A percentile compares a stretch with the other conserved stretches of the same genome.
Evolutionary conservation across 2,113 vertebrate genomes (phyloP).

Genomic region (Diadophis punctatus): DNA sequence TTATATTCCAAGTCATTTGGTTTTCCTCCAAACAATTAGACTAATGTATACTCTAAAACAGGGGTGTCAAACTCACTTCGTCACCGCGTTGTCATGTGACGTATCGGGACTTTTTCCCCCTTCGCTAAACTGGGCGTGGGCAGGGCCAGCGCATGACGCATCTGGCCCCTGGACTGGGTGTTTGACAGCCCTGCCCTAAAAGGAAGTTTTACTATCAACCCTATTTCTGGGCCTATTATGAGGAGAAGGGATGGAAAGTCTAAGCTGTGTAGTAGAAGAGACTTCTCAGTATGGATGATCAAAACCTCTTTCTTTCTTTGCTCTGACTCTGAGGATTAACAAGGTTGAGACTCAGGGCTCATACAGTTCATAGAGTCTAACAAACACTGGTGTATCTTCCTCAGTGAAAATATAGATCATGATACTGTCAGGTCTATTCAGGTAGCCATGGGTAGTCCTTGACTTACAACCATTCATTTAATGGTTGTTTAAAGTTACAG

Average conservation of each 20-base stretch:
- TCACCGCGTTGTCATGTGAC: too few species aligned
- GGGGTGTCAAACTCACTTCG: too few species aligned
- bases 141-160: too few species aligned
- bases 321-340: neutral
- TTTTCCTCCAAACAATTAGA: neutral
- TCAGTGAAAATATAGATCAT: neutral
- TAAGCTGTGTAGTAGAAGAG: neutral
- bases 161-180: too few species aligned
- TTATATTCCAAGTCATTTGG: slow-evolving; percentile 7
- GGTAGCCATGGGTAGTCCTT: neutral
- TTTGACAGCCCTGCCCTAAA: neutral
- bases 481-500: too few species aligned
- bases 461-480: too few species aligned
- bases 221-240: neutral
- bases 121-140: too few species aligned
- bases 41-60: neutral
- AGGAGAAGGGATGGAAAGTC: neutral
- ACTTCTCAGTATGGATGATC: neutral
- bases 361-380: neutral
- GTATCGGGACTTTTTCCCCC: too few species aligned
- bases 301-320: too few species aligned
- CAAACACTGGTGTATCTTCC: neutral
- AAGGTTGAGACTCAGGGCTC: neutral
- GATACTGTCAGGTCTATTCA: neutral
- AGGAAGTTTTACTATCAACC: neutral